Conservation (phyloP, 1,140 invertebrate species). For the Bombus superbus region DNA sequence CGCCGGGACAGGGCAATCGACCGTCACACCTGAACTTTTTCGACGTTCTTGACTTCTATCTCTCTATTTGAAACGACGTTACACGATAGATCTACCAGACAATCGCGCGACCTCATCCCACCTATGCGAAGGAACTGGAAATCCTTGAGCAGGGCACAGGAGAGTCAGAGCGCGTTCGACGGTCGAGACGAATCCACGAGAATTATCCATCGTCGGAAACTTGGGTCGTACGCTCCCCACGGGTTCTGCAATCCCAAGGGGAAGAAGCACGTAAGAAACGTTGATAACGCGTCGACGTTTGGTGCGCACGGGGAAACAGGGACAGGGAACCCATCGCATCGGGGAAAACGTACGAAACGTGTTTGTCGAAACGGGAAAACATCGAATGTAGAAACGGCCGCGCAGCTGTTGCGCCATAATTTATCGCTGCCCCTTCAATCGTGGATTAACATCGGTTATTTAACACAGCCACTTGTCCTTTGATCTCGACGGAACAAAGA, state of each 20-base stretch:
- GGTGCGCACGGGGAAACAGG: conserved; percentile 49
- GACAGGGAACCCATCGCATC: conserved; percentile 84
- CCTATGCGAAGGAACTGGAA: conserved; percentile 86
- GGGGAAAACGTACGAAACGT: background rate
- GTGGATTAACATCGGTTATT: conserved; percentile 16
- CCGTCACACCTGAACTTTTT: background rate
- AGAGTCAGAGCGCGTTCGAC: conserved; percentile 78
- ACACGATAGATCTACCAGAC: background rate
- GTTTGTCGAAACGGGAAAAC: background rate
- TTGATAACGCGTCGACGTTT: background rate
- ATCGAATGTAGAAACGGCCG: background rate
- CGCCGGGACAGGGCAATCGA: conserved; percentile 52
- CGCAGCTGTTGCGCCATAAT: background rate
- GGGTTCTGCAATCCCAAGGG: conserved; percentile 80
- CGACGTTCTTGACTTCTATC: background rate
- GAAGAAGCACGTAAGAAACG: conserved; percentile 37
- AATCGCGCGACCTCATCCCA: conserved; percentile 69
- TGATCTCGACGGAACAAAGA: conserved; percentile 14
- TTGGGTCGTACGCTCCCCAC: conserved; percentile 86
- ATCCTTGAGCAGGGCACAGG: conserved; percentile 87
- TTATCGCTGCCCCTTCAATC: background rate
- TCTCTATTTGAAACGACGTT: background rate
- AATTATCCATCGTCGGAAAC: conserved; percentile 87
- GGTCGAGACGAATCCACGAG: conserved; percentile 84
- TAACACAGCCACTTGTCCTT: background rate